These are phyloP conservation scores for Acrobasis suavella DNA, from an alignment of 2,888 invertebrate species.

Conservation along the genomic window DNA sequence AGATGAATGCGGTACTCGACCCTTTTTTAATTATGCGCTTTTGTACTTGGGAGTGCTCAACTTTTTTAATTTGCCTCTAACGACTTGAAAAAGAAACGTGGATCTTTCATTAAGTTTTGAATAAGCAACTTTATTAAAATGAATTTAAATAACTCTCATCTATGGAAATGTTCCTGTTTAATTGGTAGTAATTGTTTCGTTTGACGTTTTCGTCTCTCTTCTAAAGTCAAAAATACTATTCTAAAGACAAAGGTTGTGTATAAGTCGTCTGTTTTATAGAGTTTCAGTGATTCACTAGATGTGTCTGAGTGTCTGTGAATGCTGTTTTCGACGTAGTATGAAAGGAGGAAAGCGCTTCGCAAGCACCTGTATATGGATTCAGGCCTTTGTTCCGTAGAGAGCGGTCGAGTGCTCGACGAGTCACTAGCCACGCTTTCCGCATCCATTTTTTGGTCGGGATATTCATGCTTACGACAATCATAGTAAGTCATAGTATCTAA, in stretches of 20 bases:
- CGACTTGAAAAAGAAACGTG: slow-evolving; percentile 30
- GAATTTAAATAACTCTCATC: slow-evolving; percentile 29
- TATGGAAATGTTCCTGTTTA: slow-evolving; percentile 1
- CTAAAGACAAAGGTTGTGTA: background rate
- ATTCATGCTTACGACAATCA: no score
- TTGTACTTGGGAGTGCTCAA: slow-evolving; percentile 40
- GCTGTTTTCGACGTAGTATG: slow-evolving; percentile 56
- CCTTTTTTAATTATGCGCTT: slow-evolving; percentile 66
- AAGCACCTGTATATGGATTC: slow-evolving; percentile 58
- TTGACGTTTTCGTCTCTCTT: background rate
- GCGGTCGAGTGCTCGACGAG: slow-evolving; percentile 47
- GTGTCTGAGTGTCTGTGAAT: slow-evolving; percentile 55
- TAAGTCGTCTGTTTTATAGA: slow-evolving; percentile 30
- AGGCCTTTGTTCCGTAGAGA: slow-evolving; percentile 59
- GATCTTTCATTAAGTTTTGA: slow-evolving; percentile 33
- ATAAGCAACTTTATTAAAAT: slow-evolving; percentile 37
- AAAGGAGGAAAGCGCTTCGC: slow-evolving; percentile 58
- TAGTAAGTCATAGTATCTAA: no score
- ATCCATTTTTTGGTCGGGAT: slow-evolving; percentile 29
- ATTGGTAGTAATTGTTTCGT: slow-evolving; percentile 6
- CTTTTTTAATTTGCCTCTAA: slow-evolving; percentile 47
- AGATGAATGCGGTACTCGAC: slow-evolving; percentile 60
- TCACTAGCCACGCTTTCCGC: slow-evolving; percentile 33
- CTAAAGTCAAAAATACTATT: background rate
- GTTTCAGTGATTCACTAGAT: slow-evolving; percentile 54